Evolutionary conservation across 2,888 invertebrate species (phyloP), one percentile per base, ranked within the genome.

Genomic region (Volucella zonaria): DNA sequence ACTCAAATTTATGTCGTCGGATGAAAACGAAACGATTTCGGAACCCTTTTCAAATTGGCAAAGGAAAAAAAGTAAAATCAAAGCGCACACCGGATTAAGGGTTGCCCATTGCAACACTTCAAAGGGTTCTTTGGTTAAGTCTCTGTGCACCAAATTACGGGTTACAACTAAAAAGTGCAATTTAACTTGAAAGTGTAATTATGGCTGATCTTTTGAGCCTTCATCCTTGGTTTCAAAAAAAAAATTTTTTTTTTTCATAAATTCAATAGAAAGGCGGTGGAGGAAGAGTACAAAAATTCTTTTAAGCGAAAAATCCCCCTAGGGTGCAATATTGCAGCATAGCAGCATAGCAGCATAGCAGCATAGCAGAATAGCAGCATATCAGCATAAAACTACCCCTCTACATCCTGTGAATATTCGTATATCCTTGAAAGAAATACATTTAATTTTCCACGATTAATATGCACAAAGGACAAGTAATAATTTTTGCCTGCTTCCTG

Each of bases 401-500:
- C 23, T 40, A 51, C 14, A 52, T 66, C 12, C 61, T 59, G 14
- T 61, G 40, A 38, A 62, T 71, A 66, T 51, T 45, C 45, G 15
- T 18, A 47, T 52, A 64, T 73, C 81, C 77, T 73, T 81, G 81
- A 85, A 81, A 85, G 73, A 85, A 85, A 85, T 77, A 80, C 85
- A 85, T 85, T 85, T 85, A 85, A 85, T 85, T 85, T 85, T 85
- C 75, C 80, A 75, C 75, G 79, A 83, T 83, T 83, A 83, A 83
- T 83, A 81, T 81, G 76, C 85, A 85, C 81, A 81, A 83, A 81
- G 81, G 85, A 40, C 47, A 56, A 81, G 85, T 81, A 76, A 85
- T 77, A 73, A 85, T 81, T 73, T n/a, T 40, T 71, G 38, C 68
- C 82, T 68, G 58, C 77, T 73, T 78, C 82, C 71, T 82, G 67